Evolutionary conservation across 2,113 vertebrate species (phyloP).

Genomic region (Craseonycteris thonglongyai): DNA sequence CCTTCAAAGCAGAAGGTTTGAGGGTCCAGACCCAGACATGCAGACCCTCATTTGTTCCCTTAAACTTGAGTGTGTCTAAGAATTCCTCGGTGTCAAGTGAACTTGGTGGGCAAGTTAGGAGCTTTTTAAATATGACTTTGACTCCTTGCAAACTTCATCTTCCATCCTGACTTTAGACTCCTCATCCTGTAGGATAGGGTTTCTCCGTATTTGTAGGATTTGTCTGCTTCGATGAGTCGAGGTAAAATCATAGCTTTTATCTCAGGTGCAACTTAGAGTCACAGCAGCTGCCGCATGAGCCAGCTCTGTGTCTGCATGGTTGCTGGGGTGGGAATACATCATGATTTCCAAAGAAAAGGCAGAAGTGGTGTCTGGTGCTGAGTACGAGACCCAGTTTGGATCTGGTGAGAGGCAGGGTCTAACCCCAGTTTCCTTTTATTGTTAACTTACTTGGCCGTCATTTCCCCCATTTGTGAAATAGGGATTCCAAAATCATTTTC

Average conservation of each 20-base stretch:
- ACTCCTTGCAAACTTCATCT: background rate
- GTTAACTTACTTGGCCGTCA: background rate
- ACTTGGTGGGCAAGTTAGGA: background rate
- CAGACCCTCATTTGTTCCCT: background rate
- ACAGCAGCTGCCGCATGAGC: fast-evolving
- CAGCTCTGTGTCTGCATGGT: fast-evolving
- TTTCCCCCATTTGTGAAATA: background rate
- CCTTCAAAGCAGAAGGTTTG: background rate
- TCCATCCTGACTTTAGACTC: background rate
- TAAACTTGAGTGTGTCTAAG: fast-evolving
- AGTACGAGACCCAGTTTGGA: background rate
- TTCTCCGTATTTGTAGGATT: background rate
- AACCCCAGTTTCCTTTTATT: background rate
- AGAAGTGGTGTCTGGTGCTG: fast-evolving
- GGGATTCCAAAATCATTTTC: background rate
- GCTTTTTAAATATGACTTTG: background rate
- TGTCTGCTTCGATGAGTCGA: background rate
- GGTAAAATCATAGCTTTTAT: background rate
- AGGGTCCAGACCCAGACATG: background rate
- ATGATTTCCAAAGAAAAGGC: background rate
- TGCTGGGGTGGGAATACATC: fast-evolving
- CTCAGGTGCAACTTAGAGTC: background rate
- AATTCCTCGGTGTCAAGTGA: background rate
- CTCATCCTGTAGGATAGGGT: background rate
- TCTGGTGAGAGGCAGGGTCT: background rate